Evolutionary conservation across 2,888 invertebrate genomes (phyloP).

Genomic region (Cinara cedri): DNA sequence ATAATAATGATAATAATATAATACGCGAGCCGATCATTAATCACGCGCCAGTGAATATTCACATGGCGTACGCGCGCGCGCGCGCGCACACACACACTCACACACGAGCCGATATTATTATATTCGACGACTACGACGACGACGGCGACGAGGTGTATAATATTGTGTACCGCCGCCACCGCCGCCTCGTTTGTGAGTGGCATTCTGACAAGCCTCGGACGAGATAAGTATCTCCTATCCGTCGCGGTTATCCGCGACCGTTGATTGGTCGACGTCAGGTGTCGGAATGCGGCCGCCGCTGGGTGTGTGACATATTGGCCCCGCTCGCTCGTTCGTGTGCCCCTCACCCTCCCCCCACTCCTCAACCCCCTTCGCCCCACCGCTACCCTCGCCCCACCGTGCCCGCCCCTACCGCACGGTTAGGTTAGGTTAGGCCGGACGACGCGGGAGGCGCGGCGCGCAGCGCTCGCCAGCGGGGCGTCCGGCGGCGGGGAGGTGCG

Average conservation of each 20-base stretch:
- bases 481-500: constrained; percentile 36
- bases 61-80: neutral
- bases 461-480: constrained; percentile 24
- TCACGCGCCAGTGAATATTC: constrained; percentile 37
- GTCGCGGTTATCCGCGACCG: constrained; percentile 44
- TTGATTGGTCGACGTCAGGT: constrained; percentile 55
- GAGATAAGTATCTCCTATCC: constrained; percentile 47
- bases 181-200: constrained; percentile 45
- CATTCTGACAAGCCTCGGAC: constrained; percentile 53
- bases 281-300: constrained; percentile 55
- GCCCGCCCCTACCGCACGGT: too few relatives aligned
- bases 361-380: neutral
- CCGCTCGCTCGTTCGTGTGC: constrained; percentile 17
- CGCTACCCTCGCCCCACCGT: neutral
- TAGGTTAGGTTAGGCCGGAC: neutral
- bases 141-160: constrained; percentile 17
- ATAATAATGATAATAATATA: too few relatives aligned
- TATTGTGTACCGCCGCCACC: neutral
- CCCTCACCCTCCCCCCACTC: neutral
- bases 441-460: constrained; percentile 28
- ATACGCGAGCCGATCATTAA: constrained; percentile 43
- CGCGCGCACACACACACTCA: too few relatives aligned
- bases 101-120: neutral
- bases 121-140: neutral
- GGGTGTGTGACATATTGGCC: constrained; percentile 55